phyloP scores from a whole-genome alignment of 2,888 invertebrate species.

The Lycia hirtaria region DNA sequence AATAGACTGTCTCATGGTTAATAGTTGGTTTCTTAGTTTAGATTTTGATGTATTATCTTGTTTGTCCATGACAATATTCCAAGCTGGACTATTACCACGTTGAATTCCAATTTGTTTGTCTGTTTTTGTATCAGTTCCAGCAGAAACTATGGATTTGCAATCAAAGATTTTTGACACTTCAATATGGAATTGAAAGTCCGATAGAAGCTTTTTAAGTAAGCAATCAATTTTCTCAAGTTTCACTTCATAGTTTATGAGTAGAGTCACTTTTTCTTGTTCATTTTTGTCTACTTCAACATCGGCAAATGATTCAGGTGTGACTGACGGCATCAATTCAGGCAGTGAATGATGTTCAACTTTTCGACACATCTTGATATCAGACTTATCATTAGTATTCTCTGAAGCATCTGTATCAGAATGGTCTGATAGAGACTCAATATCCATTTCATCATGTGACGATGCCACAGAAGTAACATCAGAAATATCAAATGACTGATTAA shows the following conservation, averaged over 20 bases:
- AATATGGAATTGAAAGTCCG: conserved; percentile 75
- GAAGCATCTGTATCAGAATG: conserved; percentile 66
- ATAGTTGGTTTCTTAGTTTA: conserved; percentile 65
- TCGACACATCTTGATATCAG: conserved; percentile 69
- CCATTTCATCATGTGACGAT: conserved; percentile 57
- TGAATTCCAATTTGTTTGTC: conserved; percentile 9
- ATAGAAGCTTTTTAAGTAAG: conserved; percentile 64
- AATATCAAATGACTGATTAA: conserved; percentile 69
- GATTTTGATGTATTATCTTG: conserved; percentile 62
- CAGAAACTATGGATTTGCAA: conserved; percentile 55
- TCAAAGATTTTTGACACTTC: conserved; percentile 75
- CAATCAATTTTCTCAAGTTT: conserved; percentile 69
- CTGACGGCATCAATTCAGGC: conserved; percentile 53
- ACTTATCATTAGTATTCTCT: conserved; percentile 47
- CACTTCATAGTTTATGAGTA: conserved; percentile 66
- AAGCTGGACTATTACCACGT: conserved; percentile 58
- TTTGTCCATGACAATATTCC: conserved; percentile 72
- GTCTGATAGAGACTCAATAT: conserved; percentile 69
- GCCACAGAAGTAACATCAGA: conserved; percentile 64
- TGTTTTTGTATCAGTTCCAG: conserved; percentile 53
- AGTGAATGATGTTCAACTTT: conserved; percentile 57
- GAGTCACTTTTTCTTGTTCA: conserved; percentile 64
- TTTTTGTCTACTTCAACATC: conserved; percentile 72
- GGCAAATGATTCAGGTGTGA: conserved; percentile 70
- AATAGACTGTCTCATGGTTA: conserved; percentile 63